These are phyloP conservation scores for Alca torda DNA, from an alignment of 2,797 vertebrate species.

Conservation along the genomic window DNA sequence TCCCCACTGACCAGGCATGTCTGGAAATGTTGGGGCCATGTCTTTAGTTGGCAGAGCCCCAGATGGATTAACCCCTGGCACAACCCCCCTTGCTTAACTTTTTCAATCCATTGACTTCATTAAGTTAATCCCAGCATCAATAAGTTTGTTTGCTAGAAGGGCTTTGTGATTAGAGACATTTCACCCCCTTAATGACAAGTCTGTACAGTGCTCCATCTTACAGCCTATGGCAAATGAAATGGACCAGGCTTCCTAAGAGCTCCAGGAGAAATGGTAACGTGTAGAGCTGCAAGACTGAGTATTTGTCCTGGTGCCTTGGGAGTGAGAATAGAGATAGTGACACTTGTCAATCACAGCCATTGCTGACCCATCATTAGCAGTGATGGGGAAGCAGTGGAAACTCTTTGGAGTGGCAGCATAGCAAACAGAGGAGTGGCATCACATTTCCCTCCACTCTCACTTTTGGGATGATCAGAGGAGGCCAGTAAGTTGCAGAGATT, in stretches of 20 bases:
- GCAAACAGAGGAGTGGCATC: not conserved
- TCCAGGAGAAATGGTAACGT: not conserved
- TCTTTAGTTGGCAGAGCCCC: not conserved
- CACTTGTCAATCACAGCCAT: not conserved
- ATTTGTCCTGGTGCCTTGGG: not conserved
- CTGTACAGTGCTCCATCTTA: not conserved
- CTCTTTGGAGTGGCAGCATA: not conserved
- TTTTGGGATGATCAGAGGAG: not conserved
- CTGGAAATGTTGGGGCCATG: not conserved
- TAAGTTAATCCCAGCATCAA: not conserved
- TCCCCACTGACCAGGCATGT: not conserved
- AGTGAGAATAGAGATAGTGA: not conserved
- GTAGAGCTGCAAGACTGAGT: not conserved
- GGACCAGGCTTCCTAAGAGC: not conserved
- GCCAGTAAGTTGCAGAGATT: not conserved
- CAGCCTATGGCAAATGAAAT: accelerated
- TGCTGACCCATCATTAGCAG: not conserved
- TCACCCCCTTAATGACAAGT: not conserved
- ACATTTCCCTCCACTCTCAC: not conserved
- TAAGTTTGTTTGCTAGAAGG: not conserved
- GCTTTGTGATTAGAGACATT: not conserved
- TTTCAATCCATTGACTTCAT: not conserved
- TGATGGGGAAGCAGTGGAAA: not conserved
- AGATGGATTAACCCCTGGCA: not conserved
- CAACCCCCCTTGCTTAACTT: accelerated